These are phyloP conservation scores for Ricordea florida DNA, from an alignment of 92 coral and sea anemone species.

Conservation along the genomic window DNA sequence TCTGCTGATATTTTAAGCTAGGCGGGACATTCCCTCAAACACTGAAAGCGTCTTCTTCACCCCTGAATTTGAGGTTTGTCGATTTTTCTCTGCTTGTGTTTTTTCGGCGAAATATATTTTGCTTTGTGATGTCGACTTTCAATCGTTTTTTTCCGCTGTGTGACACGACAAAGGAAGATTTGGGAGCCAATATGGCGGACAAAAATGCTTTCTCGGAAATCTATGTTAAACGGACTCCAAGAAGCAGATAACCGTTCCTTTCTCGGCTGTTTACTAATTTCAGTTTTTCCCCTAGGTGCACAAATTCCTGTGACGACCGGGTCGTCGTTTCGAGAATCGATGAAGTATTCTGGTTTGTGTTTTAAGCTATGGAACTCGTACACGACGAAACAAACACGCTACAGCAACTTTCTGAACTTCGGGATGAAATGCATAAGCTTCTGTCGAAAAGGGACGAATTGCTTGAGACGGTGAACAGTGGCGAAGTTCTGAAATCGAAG, in stretches of 20 bases:
- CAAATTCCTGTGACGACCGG: background rate
- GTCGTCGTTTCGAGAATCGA: background rate
- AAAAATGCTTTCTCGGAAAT: background rate
- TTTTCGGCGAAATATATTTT: no score
- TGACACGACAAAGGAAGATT: no score
- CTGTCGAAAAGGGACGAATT: slow-evolving; percentile 20
- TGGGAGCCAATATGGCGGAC: no score
- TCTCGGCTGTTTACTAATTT: background rate
- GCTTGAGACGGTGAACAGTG: slow-evolving; percentile 41
- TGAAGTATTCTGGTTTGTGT: background rate
- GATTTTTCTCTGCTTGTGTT: no score
- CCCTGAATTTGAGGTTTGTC: no score
- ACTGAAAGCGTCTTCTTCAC: no score
- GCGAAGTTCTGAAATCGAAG: slow-evolving; percentile 60
- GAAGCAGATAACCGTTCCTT: no score
- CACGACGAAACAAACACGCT: background rate
- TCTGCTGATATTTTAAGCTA: no score
- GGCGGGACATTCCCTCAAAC: no score
- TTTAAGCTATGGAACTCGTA: background rate
- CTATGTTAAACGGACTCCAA: no score
- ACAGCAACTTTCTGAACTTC: slow-evolving; percentile 19
- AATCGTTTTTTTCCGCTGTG: no score
- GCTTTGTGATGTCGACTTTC: no score
- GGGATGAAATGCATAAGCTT: slow-evolving; percentile 39
- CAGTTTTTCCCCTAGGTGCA: slow-evolving; percentile 12